Conservation (phyloP, 2,888 invertebrate species). For the Aphidoletes aphidimyza region DNA sequence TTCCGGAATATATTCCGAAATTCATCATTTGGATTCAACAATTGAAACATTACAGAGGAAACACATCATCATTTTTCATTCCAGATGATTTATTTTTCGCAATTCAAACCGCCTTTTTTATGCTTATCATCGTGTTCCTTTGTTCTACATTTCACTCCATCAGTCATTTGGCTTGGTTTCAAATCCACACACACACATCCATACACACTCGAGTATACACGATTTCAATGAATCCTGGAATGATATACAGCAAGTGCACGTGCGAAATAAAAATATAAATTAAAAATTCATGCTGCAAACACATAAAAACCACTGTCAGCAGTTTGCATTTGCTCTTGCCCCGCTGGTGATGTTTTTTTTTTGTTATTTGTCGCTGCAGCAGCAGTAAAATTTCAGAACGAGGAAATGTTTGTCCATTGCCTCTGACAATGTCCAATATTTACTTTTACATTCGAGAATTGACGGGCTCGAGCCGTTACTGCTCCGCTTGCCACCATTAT, state of each 20-base stretch:
- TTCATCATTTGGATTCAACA: neutral
- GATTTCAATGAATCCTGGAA: slow-evolving; percentile 33
- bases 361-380: too few species aligned
- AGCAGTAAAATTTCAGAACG: neutral
- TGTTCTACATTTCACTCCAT: slow-evolving; percentile 38
- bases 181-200: too few species aligned
- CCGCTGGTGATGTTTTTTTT: neutral
- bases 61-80: slow-evolving; percentile 34
- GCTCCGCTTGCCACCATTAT: neutral
- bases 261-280: slow-evolving; percentile 51
- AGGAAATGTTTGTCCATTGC: slow-evolving; percentile 10
- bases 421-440: slow-evolving; percentile 44
- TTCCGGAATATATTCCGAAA: neutral
- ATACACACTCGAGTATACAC: too few species aligned
- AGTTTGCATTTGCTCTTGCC: too few species aligned
- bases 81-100: slow-evolving; percentile 41
- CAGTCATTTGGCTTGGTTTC: slow-evolving; percentile 3
- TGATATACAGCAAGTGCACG: slow-evolving; percentile 37
- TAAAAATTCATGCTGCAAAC: slow-evolving; percentile 26
- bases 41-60: neutral
- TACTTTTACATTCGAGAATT: neutral
- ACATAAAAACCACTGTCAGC: neutral
- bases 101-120: neutral
- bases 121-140: neutral
- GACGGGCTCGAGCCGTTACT: neutral